Conservation (phyloP, 2,888 invertebrate genomes). For the Rhimphoctona megacephalus region DNA sequence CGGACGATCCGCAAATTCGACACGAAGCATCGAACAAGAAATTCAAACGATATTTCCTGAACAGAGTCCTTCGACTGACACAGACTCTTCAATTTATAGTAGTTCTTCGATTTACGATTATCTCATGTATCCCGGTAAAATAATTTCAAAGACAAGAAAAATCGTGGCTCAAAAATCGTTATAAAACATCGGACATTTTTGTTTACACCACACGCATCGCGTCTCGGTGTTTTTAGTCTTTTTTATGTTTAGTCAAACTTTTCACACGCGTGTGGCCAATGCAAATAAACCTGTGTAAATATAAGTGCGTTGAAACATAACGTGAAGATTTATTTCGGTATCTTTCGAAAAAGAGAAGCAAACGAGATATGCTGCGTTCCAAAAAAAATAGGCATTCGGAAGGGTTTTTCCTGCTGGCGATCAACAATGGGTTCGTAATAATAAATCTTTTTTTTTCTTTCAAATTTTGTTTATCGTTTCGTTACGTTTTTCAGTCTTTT, state of each 20-base stretch:
- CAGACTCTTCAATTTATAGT: constrained; percentile 49
- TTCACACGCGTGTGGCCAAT: background rate
- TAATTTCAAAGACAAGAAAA: constrained; percentile 23
- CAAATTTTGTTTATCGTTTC: background rate
- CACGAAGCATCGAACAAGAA: constrained; percentile 78
- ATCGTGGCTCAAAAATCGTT: background rate
- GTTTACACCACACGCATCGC: background rate
- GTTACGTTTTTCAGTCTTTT: background rate
- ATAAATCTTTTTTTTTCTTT: constrained; percentile 6
- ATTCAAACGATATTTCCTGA: constrained; percentile 63
- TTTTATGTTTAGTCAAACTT: constrained; percentile 6
- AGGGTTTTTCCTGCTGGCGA: constrained; percentile 24
- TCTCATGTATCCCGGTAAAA: constrained; percentile 32
- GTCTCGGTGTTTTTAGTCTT: background rate
- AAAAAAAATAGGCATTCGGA: background rate
- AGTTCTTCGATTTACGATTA: constrained; percentile 45
- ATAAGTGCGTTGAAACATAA: background rate
- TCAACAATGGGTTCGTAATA: constrained; percentile 4
- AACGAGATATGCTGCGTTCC: background rate
- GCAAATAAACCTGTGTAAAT: constrained; percentile 34
- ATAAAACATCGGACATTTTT: constrained; percentile 6
- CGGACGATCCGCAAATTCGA: constrained; percentile 43
- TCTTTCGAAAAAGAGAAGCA: background rate
- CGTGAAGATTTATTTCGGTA: constrained; percentile 24
- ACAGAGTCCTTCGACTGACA: constrained; percentile 38